A percentile compares a stretch with the other conserved stretches of the same genome.
phyloP scores from a whole-genome alignment of 2,888 invertebrate genomes.

The Hipparchia sbordonii region DNA sequence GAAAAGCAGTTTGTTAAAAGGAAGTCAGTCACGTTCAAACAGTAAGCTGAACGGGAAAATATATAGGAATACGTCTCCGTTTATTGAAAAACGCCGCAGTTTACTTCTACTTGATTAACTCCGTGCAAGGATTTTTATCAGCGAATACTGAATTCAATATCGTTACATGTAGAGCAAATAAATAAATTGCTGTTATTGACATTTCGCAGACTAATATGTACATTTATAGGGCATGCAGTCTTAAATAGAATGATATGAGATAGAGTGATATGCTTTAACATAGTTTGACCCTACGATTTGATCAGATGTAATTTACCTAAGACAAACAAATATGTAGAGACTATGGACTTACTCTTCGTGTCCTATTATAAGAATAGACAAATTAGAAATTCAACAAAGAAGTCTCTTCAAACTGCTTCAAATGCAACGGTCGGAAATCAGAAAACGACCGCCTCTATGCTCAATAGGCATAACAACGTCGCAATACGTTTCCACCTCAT shows the following conservation, averaged over 20 bases:
- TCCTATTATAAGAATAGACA: conserved; percentile 5
- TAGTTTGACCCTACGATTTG: too few species aligned
- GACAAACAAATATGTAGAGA: too few species aligned
- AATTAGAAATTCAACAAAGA: conserved; percentile 14
- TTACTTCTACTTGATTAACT: conserved; percentile 3
- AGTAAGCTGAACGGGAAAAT: not conserved
- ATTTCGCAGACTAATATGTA: too few species aligned
- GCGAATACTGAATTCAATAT: not conserved
- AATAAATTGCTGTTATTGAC: not conserved
- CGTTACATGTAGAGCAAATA: not conserved
- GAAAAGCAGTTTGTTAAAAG: not conserved
- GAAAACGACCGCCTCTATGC: conserved; percentile 5
- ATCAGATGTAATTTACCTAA: too few species aligned
- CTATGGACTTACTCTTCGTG: not conserved
- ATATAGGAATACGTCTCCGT: not conserved
- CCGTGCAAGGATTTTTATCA: not conserved
- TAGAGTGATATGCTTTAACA: too few species aligned
- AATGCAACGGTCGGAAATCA: conserved; percentile 4
- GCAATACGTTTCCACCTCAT: not conserved
- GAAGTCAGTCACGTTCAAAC: not conserved
- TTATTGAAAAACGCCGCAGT: not conserved
- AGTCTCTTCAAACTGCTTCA: conserved; percentile 11
- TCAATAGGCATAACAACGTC: conserved; percentile 11
- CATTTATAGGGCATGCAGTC: too few species aligned
- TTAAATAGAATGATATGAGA: too few species aligned